A percentile compares a stretch with the other conserved stretches of the same genome.
These are phyloP conservation scores for Pygoscelis adeliae DNA, from an alignment of 2,113 vertebrate species.

Conservation along the genomic window DNA sequence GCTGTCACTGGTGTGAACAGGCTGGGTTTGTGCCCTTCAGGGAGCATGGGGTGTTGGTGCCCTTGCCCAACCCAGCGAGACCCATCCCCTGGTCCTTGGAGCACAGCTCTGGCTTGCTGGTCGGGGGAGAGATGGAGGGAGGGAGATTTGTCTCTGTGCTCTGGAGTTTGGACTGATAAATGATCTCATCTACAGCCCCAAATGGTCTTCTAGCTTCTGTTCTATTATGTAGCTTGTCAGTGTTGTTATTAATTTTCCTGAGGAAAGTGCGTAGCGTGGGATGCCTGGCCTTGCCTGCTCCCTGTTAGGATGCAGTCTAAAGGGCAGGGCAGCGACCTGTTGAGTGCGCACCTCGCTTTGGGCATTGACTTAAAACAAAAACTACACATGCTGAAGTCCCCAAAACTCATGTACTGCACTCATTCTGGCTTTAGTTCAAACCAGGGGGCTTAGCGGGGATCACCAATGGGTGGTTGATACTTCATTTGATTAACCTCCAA, in stretches of 20 bases:
- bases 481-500: neutral
- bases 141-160: slow-evolving; percentile 15
- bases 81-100: neutral
- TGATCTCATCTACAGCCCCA: slow-evolving; percentile 60
- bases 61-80: neutral
- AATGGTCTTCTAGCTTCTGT: slow-evolving; percentile 45
- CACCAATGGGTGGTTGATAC: neutral
- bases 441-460: neutral
- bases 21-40: neutral
- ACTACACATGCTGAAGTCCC: neutral
- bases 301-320: neutral
- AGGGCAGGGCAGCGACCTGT: neutral
- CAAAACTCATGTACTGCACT: neutral
- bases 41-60: neutral
- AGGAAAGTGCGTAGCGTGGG: neutral
- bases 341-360: neutral
- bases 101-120: neutral
- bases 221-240: slow-evolving; percentile 49
- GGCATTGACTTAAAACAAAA: neutral
- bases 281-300: slow-evolving; percentile 13
- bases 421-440: neutral
- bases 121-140: neutral
- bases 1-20: neutral
- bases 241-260: neutral
- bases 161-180: slow-evolving; percentile 44